Evolutionary conservation across 2,888 invertebrate genomes (phyloP).

Genomic region (Hesperia comma): DNA sequence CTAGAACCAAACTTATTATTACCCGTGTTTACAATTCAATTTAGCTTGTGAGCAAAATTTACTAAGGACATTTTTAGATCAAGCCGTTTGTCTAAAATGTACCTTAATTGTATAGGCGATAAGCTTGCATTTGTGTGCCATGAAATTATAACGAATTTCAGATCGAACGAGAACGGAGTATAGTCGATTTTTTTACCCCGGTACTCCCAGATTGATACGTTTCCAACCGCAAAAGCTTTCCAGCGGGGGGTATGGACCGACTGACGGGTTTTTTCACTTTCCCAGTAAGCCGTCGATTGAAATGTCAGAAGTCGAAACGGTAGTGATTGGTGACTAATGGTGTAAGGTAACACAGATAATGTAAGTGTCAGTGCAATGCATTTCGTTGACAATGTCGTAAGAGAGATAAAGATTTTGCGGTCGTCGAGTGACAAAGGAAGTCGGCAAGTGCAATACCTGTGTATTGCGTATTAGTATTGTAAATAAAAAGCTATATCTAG

Average conservation of each 20-base stretch:
- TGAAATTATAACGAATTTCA: too few relatives aligned
- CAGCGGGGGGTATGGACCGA: conserved; percentile 71
- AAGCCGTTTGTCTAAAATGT: too few relatives aligned
- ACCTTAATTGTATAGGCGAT: too few relatives aligned
- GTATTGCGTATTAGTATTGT: conserved; percentile 13
- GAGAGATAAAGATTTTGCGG: conserved; percentile 51
- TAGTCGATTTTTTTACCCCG: conserved; percentile 54
- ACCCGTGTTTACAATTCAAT: too few relatives aligned
- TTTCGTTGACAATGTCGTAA: conserved; percentile 48
- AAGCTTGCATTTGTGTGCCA: too few relatives aligned
- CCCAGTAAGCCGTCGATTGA: conserved; percentile 67
- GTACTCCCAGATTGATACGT: conserved; percentile 71
- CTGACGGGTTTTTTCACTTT: conserved; percentile 57
- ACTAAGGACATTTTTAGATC: too few relatives aligned
- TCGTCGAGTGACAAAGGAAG: conserved; percentile 46
- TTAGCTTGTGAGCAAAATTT: too few relatives aligned
- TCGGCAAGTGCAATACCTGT: conserved; percentile 44
- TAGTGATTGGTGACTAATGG: conserved; percentile 37
- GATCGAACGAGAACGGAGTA: too few relatives aligned
- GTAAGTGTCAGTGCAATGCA: conserved; percentile 49
- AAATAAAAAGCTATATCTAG: too few relatives aligned
- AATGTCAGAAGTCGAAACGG: conserved; percentile 59
- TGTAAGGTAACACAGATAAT: conserved; percentile 50
- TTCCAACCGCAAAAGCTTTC: conserved; percentile 75
- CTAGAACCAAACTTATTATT: too few relatives aligned